Base-by-base conservation (phyloP, 2,888 invertebrate species). In the Apotomis turbidana region DNA sequence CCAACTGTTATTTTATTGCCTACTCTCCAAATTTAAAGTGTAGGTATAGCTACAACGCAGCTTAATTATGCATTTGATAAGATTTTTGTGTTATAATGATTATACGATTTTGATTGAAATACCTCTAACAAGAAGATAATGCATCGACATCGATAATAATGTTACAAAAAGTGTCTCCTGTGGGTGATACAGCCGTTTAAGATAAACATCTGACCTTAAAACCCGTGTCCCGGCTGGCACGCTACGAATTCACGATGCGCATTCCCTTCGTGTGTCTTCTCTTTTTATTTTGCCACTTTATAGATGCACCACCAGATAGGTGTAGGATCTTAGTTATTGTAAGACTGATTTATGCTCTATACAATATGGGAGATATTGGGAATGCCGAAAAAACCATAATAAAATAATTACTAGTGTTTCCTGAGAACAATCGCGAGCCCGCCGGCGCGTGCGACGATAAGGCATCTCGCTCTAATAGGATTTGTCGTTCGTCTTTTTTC, bases 161-260 rank as follows among this genome's bases (percentile, higher is more conserved):
- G 83, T 88, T 82, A 91, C 89, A 91, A 92, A 92, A 93, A 90
- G 90, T 92, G 91, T 93, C 90, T 90, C 88, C 86, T 79, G 87
- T 85, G 89, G 89, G 90, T 93, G 93, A 92, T 91, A 92, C 93
- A 93, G 91, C 87, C 91, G 91, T 91, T 92, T 91, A 91, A 91
- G 93, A 93, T 93, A 93, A 89, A 77, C 87, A 93, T 93, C 93
- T 90, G 93, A 90, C 89, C 92, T 88, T 84, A 82, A 71, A 71
- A 84, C 85, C 59, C 83, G 86, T 81, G 88, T 84, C 86, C 83
- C 86, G 85, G 85, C 82, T 79, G 89, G 90, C 88, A 87, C 87
- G 89, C 91, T 83, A 87, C 85, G 90, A 87, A 91, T 91, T 88
- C 93, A 90, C 91, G 90, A 91, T 80, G 85, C 81, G 87, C 89